Conservation (phyloP, 2,113 vertebrate species). For the Nothobranchius kuhntae region DNA sequence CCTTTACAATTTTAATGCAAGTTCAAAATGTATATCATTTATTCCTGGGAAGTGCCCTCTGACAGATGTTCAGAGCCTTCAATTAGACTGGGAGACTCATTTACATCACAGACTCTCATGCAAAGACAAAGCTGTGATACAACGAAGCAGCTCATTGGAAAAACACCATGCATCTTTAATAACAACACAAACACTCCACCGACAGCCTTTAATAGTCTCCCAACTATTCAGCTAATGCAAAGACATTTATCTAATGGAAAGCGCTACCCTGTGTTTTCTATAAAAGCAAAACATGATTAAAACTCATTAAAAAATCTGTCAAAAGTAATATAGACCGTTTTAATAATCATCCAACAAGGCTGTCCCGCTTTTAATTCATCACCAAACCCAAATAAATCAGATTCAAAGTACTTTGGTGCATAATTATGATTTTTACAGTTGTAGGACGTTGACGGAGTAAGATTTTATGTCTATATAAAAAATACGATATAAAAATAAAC, state of each 20-base stretch:
- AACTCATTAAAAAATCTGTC: background rate
- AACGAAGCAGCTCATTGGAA: slow-evolving; percentile 13
- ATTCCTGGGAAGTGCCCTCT: slow-evolving; percentile 35
- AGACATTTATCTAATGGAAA: background rate
- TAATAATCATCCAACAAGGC: background rate
- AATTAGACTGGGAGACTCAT: slow-evolving; percentile 36
- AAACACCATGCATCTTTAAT: slow-evolving; percentile 9
- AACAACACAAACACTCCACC: slow-evolving; percentile 15
- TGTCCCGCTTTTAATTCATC: background rate
- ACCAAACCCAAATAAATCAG: background rate
- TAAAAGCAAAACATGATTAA: background rate
- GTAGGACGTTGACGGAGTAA: too few species aligned
- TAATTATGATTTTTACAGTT: background rate
- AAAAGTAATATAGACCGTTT: background rate
- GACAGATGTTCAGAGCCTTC: slow-evolving; percentile 56
- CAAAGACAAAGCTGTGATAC: slow-evolving; percentile 16
- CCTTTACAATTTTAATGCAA: slow-evolving; percentile 48
- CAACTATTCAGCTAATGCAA: slow-evolving; percentile 1
- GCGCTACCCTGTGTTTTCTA: background rate
- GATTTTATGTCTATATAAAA: too few species aligned
- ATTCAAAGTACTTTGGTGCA: background rate
- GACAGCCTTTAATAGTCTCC: slow-evolving; percentile 11
- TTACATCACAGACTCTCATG: slow-evolving; percentile 22
- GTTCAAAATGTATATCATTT: slow-evolving; percentile 60
- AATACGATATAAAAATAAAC: too few species aligned